Base-by-base conservation (phyloP, 2,888 invertebrate species). In the Ischnura elegans region DNA sequence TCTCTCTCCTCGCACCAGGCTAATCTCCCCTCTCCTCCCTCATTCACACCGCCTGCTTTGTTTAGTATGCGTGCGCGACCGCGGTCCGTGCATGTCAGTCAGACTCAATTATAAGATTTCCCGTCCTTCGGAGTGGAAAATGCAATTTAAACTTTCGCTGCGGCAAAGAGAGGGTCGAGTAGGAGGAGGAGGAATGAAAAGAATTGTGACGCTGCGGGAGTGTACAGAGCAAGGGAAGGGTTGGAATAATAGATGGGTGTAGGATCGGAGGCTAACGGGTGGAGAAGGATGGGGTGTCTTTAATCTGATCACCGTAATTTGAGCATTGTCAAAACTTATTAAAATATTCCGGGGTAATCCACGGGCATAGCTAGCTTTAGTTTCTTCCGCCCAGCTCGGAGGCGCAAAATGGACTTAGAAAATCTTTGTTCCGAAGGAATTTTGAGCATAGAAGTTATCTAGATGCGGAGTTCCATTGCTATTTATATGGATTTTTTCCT, bases 61-160 rank as follows among this genome's bases (percentile, higher is more conserved):
- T 90, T 90, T 90, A 66, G 90, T 90, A 87, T 90, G 66, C 66
- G 61, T 55, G 51, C 90, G 43, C 61, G 90, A 90, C 90, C 66
- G 46, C 55, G 87, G 55, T 87, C 87, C 90, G 90, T 90, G 90
- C 90, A 90, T 66, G 90, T 90, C 90, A 90, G 90, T 90, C 90
- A 90, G 90, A 90, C 90, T 90, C 90, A 90, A 90, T 90, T 90
- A 90, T 90, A 90, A 90, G 93, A 93, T 85, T 93, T 93, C 85
- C 47, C 84, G 29, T 87, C 55, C 93, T 86, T 29, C 86, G 55
- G 47, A 93, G 93, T 36, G 93, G 85, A 87, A 93, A 93, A 93
- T 93, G 93, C 93, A 93, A 93, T 93, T 93, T 93, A 93, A 93
- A 93, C 93, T 93, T 93, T 90, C 90, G 87, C 87, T 55, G 46